phyloP scores from a whole-genome alignment of 2,888 invertebrate species.

The Dioctria linearis region DNA sequence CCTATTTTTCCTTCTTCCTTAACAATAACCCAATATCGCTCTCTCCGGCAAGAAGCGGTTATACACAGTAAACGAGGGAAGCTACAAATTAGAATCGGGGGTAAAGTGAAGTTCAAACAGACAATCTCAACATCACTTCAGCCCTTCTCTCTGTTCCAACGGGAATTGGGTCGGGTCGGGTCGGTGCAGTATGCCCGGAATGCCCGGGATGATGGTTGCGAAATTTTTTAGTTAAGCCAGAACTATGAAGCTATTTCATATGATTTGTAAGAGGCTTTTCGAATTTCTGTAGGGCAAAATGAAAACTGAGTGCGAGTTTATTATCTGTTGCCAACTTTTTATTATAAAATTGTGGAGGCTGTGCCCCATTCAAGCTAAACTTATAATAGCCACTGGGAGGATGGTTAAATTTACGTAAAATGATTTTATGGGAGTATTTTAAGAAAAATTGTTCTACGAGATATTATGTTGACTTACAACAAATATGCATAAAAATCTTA shows the following conservation, averaged over 20 bases:
- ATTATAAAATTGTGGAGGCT: too few species aligned
- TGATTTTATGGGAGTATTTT: too few species aligned
- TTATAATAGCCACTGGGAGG: too few species aligned
- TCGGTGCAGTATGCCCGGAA: not conserved
- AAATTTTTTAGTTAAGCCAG: slow-evolving; percentile 7
- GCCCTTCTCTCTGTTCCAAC: not conserved
- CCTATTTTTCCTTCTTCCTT: not conserved
- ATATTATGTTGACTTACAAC: too few species aligned
- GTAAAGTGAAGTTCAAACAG: slow-evolving; percentile 47
- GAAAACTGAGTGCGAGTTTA: too few species aligned
- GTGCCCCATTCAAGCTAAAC: too few species aligned
- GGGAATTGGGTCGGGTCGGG: slow-evolving; percentile 24
- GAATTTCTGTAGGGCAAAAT: too few species aligned
- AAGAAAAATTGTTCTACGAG: too few species aligned
- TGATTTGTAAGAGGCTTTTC: slow-evolving; percentile 1
- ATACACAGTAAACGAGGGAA: slow-evolving; percentile 20
- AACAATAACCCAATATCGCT: slow-evolving; percentile 26
- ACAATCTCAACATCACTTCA: slow-evolving; percentile 40
- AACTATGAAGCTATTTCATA: slow-evolving; percentile 25
- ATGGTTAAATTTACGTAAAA: too few species aligned
- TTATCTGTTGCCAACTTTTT: too few species aligned
- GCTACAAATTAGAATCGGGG: slow-evolving; percentile 43
- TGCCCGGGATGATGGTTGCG: not conserved
- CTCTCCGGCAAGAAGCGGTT: slow-evolving; percentile 33
- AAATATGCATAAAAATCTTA: too few species aligned